Evolutionary conservation across 2,888 invertebrate genomes (phyloP).

Genomic region (Phania funesta): DNA sequence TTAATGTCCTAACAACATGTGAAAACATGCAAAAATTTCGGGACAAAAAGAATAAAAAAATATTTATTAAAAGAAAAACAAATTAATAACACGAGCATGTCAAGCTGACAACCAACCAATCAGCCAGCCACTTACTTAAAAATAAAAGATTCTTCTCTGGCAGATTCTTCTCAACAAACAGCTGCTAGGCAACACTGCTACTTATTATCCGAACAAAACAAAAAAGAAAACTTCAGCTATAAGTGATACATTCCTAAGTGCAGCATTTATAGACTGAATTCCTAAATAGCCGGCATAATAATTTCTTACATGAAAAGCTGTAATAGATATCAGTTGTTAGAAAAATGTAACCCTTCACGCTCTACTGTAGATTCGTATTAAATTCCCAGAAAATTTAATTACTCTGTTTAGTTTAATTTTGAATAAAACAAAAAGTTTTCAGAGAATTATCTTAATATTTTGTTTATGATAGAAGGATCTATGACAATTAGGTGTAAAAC

Average conservation of each 20-base stretch:
- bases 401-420: too few species aligned
- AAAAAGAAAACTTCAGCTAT: neutral
- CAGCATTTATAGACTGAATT: neutral
- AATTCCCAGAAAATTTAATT: too few species aligned
- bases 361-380: too few species aligned
- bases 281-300: neutral
- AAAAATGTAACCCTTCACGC: too few species aligned
- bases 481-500: too few species aligned
- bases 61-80: conserved; percentile 10
- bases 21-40: conserved; percentile 51
- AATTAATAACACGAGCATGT: conserved; percentile 34
- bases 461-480: too few species aligned
- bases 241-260: conserved; percentile 3
- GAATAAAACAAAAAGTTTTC: too few species aligned
- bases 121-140: neutral
- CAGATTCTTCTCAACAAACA: neutral
- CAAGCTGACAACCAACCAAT: conserved; percentile 17
- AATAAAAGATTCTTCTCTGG: conserved; percentile 14
- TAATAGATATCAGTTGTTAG: conserved; percentile 1
- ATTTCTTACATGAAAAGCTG: neutral
- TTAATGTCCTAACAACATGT: too few species aligned
- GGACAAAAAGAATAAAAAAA: neutral
- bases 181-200: conserved; percentile 46
- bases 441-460: too few species aligned
- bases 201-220: neutral